Conservation (phyloP, 2,797 vertebrate genomes). For the Ctenochaetus hawaiiensis region DNA sequence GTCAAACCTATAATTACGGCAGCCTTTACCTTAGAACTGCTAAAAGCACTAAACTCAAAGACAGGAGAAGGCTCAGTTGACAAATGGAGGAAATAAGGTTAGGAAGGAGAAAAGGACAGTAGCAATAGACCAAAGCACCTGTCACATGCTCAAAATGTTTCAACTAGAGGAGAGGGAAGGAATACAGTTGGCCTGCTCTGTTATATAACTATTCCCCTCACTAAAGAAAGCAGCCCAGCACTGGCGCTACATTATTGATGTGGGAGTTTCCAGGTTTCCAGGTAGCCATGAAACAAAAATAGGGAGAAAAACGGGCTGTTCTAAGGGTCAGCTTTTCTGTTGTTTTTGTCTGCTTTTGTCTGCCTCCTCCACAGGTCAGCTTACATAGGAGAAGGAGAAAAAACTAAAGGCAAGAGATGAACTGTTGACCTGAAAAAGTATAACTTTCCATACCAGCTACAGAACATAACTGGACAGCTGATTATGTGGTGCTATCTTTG, state of each 20-base stretch:
- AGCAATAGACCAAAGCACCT: slow-evolving; percentile 21
- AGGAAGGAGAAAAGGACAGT: slow-evolving; percentile 25
- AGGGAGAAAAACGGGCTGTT: slow-evolving; percentile 49
- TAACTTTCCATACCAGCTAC: slow-evolving; percentile 10
- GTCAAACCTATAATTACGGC: slow-evolving; percentile 66
- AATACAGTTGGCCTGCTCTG: slow-evolving; percentile 46
- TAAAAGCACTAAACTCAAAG: slow-evolving; percentile 38
- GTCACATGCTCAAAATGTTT: slow-evolving; percentile 52
- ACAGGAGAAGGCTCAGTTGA: slow-evolving; percentile 1
- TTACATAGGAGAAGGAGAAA: slow-evolving; percentile 33
- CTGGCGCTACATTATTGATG: slow-evolving; percentile 83
- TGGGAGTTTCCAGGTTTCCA: slow-evolving; percentile 81
- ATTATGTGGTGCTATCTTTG: slow-evolving; percentile 23
- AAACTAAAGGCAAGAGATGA: slow-evolving; percentile 37
- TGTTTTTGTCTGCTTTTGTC: slow-evolving; percentile 61
- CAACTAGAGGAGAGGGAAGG: slow-evolving; percentile 46
- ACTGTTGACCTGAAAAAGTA: slow-evolving; percentile 50
- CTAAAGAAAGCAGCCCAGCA: slow-evolving; percentile 58
- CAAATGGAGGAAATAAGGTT: slow-evolving; percentile 17
- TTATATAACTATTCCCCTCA: slow-evolving; percentile 81
- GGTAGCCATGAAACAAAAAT: slow-evolving; percentile 62
- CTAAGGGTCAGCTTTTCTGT: slow-evolving; percentile 57
- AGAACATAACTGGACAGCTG: slow-evolving; percentile 27
- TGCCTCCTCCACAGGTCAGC: slow-evolving; percentile 44
- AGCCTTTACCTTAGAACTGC: slow-evolving; percentile 49